These are phyloP conservation scores for Bombus difficillimus DNA, from an alignment of 1,140 invertebrate species.

Conservation along the genomic window DNA sequence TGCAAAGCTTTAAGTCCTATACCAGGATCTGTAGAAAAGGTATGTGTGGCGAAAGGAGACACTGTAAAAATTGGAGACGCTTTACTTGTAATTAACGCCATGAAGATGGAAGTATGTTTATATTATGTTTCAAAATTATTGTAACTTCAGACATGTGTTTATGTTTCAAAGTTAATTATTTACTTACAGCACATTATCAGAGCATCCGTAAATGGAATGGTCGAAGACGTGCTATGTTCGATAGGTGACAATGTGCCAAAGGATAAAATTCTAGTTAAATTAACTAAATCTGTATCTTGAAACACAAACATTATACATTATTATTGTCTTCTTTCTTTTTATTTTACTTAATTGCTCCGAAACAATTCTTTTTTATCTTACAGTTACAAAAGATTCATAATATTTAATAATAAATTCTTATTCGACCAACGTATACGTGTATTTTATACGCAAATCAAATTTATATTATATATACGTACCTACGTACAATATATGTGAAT, in stretches of 20 bases:
- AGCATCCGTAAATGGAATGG: conserved; percentile 89
- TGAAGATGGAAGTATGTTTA: conserved; percentile 98
- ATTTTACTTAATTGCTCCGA: not conserved
- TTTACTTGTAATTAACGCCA: conserved; percentile 96
- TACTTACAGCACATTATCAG: conserved; percentile 90
- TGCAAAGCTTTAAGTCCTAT: conserved; percentile 93
- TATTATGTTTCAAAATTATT: conserved; percentile 1
- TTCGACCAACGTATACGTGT: not conserved
- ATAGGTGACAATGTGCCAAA: conserved; percentile 93
- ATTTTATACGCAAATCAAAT: not conserved
- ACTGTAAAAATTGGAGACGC: conserved; percentile 92
- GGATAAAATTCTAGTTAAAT: conserved; percentile 86
- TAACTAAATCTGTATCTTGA: conserved; percentile 40
- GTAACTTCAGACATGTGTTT: not conserved
- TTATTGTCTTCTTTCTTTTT: not conserved
- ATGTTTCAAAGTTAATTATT: conserved; percentile 9
- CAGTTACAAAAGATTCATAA: not conserved
- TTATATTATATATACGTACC: not conserved
- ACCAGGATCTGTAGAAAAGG: conserved; percentile 96
- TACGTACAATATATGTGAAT: not conserved
- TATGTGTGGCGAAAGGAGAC: conserved; percentile 92
- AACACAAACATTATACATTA: not conserved
- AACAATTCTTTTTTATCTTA: not conserved
- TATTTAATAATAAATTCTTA: not conserved
- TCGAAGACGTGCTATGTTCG: conserved; percentile 89